Base-by-base conservation (phyloP, 2,888 invertebrate species). In the Calameuta filiformis region DNA sequence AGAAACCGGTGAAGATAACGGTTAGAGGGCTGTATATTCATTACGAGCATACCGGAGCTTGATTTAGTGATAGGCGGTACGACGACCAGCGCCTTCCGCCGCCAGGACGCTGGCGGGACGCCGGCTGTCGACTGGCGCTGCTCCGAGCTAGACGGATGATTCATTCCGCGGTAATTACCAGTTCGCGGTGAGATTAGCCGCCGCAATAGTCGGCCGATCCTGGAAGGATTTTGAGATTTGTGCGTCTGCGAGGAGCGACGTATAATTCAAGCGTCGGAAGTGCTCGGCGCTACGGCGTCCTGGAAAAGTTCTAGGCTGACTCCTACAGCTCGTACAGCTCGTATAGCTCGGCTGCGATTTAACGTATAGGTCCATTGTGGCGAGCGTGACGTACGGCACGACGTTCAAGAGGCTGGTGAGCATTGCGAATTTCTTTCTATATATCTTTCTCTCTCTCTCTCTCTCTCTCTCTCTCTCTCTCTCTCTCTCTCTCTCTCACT, bases 131-230 rank as follows among this genome's bases (percentile, higher is more conserved):
- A 23, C 9, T 1, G 56, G 9, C 56, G 23, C 56, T 56, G 56
- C 23, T 56, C 23, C 23, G 56, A 77, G 74, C 69, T 77, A 75
- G 74, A 73, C 83, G 87, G 86, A 88, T 88, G 87, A 89, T 89
- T 89, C 89, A 88, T 88, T 89, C 80, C 86, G 80, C 81, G 85
- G 86, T 89, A 89, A 89, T 89, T 89, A 88, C 86, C 86, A 84
- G 85, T 85, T 83, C 83, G 83, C 85, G 83, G 85, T 79, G 82
- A 86, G 86, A 87, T 87, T 87, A 88, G 86, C 84, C 84, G 84
- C 78, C 2, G 69, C 76, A 78, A 68, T 73, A 75, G 81, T 77
- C 78, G 77, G 78, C 77, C 77, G 75, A 81, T 75, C 79, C 71
- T 81, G 80, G 76, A 80, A 79, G 75, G 69, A 77, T 68, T 75